Evolutionary conservation across 1,140 invertebrate species (phyloP).

Genomic region (Paracyclopina nana): DNA sequence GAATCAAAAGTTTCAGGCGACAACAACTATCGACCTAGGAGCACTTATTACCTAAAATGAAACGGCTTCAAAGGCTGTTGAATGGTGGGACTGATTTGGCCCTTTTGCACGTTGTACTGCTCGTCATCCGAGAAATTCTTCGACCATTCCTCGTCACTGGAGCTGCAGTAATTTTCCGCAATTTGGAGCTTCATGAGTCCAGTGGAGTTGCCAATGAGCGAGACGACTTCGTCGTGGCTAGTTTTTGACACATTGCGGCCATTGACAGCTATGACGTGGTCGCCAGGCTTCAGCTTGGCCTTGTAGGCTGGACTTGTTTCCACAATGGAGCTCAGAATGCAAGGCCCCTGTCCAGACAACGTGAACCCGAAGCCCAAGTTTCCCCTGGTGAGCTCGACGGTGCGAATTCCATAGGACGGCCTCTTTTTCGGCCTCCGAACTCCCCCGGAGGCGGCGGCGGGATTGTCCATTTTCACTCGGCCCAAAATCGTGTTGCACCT

Average conservation of each 20-base stretch:
- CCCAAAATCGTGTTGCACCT: too few relatives aligned
- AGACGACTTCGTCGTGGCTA: slow-evolving; percentile 76
- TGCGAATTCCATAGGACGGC: slow-evolving; percentile 53
- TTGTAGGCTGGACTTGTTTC: slow-evolving; percentile 56
- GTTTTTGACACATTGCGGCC: slow-evolving; percentile 65
- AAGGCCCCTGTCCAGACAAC: slow-evolving; percentile 77
- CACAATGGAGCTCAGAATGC: slow-evolving; percentile 68
- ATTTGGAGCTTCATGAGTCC: slow-evolving; percentile 58
- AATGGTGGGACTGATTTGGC: not conserved
- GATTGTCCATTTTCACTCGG: too few relatives aligned
- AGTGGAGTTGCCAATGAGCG: slow-evolving; percentile 61
- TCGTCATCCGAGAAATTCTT: slow-evolving; percentile 25
- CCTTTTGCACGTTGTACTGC: slow-evolving; percentile 17
- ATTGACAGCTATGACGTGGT: slow-evolving; percentile 77
- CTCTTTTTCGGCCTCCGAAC: slow-evolving; percentile 54
- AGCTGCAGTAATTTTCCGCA: slow-evolving; percentile 56
- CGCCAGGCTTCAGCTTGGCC: slow-evolving; percentile 66
- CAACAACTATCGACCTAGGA: too few relatives aligned
- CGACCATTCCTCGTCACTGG: slow-evolving; percentile 49
- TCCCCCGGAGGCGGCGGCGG: too few relatives aligned
- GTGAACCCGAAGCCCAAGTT: slow-evolving; percentile 74
- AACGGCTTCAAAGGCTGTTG: too few relatives aligned
- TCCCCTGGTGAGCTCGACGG: slow-evolving; percentile 61
- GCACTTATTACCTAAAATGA: too few relatives aligned
- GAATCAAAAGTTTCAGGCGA: not conserved